Evolutionary conservation across 2,888 invertebrate species (phyloP).

Genomic region (Clivina fossor): DNA sequence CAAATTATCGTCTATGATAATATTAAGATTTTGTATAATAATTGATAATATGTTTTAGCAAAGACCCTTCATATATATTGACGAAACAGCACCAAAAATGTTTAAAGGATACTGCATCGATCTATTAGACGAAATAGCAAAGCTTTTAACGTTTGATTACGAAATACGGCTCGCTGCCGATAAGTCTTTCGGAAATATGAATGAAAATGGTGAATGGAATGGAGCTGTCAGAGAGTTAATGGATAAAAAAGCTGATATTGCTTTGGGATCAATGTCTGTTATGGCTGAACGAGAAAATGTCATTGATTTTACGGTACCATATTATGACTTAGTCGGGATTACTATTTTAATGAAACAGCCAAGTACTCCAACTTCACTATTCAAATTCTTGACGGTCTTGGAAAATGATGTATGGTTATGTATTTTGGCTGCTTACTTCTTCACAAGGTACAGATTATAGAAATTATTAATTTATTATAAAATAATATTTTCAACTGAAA

Average conservation of each 20-base stretch:
- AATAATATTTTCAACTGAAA: background rate
- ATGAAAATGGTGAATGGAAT: constrained; percentile 73
- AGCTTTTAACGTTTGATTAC: constrained; percentile 86
- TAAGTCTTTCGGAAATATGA: constrained; percentile 85
- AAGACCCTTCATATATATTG: constrained; percentile 79
- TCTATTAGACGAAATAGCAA: constrained; percentile 82
- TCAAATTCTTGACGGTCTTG: constrained; percentile 94
- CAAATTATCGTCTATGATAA: too few species aligned
- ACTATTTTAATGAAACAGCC: constrained; percentile 94
- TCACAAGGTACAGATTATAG: constrained; percentile 80
- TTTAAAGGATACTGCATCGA: constrained; percentile 93
- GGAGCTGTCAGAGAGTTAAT: constrained; percentile 52
- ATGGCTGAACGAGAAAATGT: constrained; percentile 98
- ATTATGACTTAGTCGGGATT: constrained; percentile 96
- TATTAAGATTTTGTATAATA: too few species aligned
- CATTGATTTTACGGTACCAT: constrained; percentile 97
- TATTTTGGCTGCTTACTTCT: constrained; percentile 91
- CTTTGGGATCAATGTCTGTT: constrained; percentile 89
- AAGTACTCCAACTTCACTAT: constrained; percentile 85
- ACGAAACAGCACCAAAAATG: constrained; percentile 65
- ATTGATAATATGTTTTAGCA: constrained; percentile 58
- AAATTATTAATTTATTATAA: constrained; percentile 3
- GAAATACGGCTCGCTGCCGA: constrained; percentile 81
- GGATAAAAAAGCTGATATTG: constrained; percentile 82
- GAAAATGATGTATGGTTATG: constrained; percentile 97